Evolutionary conservation across 2,888 invertebrate species (phyloP).

Genomic region (Ophioninae sp.): DNA sequence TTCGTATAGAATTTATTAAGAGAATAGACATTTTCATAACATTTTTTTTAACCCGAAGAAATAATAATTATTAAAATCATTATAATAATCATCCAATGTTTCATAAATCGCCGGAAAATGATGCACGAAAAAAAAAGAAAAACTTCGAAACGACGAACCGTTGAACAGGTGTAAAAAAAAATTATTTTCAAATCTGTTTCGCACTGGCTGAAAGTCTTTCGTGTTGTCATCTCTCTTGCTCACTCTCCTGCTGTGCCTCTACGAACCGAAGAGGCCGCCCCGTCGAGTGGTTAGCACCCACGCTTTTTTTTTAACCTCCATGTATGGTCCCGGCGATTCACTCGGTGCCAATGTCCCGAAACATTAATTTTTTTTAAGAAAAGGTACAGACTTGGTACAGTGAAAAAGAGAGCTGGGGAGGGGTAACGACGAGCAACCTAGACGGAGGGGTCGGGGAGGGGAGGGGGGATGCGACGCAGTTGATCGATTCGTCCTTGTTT

Average conservation of each 20-base stretch:
- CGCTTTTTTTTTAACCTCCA: slow-evolving; percentile 58
- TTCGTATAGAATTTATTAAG: background rate
- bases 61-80: too few species aligned
- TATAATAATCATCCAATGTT: background rate
- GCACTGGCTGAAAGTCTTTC: slow-evolving; percentile 5
- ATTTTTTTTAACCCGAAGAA: too few species aligned
- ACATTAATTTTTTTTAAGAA: slow-evolving; percentile 17
- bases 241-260: background rate
- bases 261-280: slow-evolving; percentile 31
- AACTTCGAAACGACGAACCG: background rate
- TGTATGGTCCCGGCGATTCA: slow-evolving; percentile 58
- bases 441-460: background rate
- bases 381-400: background rate
- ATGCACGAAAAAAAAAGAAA: background rate
- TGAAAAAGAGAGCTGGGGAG: too few species aligned
- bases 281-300: slow-evolving; percentile 47
- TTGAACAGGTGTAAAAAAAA: slow-evolving; percentile 18
- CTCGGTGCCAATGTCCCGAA: slow-evolving; percentile 59
- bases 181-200: slow-evolving; percentile 9
- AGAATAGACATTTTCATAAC: background rate
- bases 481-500: background rate
- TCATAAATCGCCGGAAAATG: background rate
- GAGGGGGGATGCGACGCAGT: background rate
- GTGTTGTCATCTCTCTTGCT: background rate
- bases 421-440: too few species aligned